Evolutionary conservation across 2,113 vertebrate species (phyloP).

Genomic region (Trichechus manatus): DNA sequence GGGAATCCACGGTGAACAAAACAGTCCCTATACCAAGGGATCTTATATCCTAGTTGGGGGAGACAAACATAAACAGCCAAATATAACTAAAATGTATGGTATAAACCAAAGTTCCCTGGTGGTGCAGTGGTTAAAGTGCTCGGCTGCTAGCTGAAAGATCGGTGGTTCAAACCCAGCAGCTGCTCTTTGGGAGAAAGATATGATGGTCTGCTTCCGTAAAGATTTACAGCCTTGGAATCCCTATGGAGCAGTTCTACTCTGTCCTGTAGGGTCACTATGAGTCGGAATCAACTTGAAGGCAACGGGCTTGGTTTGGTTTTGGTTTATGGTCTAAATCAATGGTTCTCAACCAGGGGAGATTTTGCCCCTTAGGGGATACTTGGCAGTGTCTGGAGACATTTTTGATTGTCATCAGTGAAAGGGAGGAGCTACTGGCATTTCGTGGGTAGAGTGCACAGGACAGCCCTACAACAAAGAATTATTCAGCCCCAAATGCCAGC

Average conservation of each 20-base stretch:
- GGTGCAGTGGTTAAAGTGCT: neutral
- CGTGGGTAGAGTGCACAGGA: too few species aligned
- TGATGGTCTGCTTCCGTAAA: neutral
- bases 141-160: neutral
- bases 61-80: accelerated
- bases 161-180: neutral
- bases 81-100: neutral
- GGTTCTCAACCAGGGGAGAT: neutral
- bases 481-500: neutral
- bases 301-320: neutral
- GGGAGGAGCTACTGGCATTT: neutral
- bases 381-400: neutral
- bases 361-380: neutral
- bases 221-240: neutral
- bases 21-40: neutral
- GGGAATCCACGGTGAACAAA: neutral
- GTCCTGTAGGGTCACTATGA: neutral
- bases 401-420: neutral
- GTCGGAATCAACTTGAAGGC: neutral
- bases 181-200: neutral
- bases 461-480: neutral
- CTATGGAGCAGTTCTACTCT: neutral
- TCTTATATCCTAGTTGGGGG: neutral
- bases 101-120: neutral
- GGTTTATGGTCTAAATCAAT: neutral